Base-by-base conservation (phyloP, 2,888 invertebrate genomes). In the Euplexia lucipara region DNA sequence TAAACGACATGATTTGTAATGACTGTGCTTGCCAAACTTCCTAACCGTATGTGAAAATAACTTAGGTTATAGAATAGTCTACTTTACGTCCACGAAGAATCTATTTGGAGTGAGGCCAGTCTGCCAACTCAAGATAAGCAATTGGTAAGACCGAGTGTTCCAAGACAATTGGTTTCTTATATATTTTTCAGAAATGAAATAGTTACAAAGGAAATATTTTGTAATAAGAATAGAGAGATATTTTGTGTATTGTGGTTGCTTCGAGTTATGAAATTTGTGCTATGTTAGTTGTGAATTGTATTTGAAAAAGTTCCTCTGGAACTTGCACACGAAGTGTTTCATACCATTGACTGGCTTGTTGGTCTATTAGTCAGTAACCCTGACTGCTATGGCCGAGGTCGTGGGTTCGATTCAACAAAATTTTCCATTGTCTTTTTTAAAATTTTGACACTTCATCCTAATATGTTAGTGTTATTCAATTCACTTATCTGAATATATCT, bases 71-170 rank as follows among this genome's bases (percentile, higher is more conserved):
- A 84, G 78, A 83, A 81, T 78, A 80, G 66, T 70, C 77, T 81
- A 75, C 78, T 82, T 80, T 78, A 76, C 68, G 81, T 84, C 75
- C 78, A 79, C 70, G 68, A 75, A 71, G 77, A 86, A 88, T 88
- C 86, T 88, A 87, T 86, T 90, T 90, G 89, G 90, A 88, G 79
- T 75, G 78, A 72, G 83, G 90, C 89, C 89, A 90, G 87, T 85
- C 83, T 79, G 81, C 79, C 70, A 75, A 81, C 66, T 81, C 76
- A 71, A 87, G 86, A 90, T 87, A 90, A 88, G 86, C 88, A 88
- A 87, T 88, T 86, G 88, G 84, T 87, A 75, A 83, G 83, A 85
- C 80, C 63, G 80, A 79, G 72, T 77, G 57, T 84, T 83, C 80
- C 82, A 80, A 88, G 86, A 89, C 88, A 87, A 89, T 88, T 85